Evolutionary conservation across 2,888 invertebrate species (phyloP), one percentile per base, ranked within the genome.

Genomic region (Carcina quercana): DNA sequence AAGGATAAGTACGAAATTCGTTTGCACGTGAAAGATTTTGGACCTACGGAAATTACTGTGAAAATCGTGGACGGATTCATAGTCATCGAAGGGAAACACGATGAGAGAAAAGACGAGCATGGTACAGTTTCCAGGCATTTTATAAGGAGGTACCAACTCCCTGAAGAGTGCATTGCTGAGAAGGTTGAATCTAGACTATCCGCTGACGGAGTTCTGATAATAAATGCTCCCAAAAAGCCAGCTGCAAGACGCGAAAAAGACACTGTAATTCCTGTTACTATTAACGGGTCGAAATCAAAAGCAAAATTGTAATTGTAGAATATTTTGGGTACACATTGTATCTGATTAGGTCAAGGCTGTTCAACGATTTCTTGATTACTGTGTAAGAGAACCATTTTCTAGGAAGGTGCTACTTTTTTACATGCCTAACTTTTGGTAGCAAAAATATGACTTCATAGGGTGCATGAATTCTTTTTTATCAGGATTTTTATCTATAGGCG

Each of bases 11-110:
- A 67, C 36, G 67, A 69, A 47, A 62, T 75, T 34, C 45, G 49
- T 34, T 44, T 76, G 35, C 53, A 64, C 36, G 55, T 69, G 6
- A 69, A 63, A 40, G 65, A 73, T 39, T 76, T 71, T 49, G 42
- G 47, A 14, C 66, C 73, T 0, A 55, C 67, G 10, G 73, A 76
- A 17, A 65, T 75, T 35, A 47, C 51, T 2, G 57, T 73, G 17
- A 68, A 60, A 34, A 59, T 53, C 5, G 39, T 38, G n/a, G 56
- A 68, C 37, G 65, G 61, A 1, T 60, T 50, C 25, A 48, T 78
- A 22, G 54, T 72, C 4, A 54, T 78, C 2, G 69, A 75, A 37
- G 75, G 63, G 0, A 62, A 64, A 40, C 76, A 78, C 27, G 68
- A 71, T 13, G 76, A 76, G 36, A 75, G 57, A 40, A 59, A 63